Base-by-base conservation (phyloP, 2,113 vertebrate species). In the Lepisosteus osseus region DNA sequence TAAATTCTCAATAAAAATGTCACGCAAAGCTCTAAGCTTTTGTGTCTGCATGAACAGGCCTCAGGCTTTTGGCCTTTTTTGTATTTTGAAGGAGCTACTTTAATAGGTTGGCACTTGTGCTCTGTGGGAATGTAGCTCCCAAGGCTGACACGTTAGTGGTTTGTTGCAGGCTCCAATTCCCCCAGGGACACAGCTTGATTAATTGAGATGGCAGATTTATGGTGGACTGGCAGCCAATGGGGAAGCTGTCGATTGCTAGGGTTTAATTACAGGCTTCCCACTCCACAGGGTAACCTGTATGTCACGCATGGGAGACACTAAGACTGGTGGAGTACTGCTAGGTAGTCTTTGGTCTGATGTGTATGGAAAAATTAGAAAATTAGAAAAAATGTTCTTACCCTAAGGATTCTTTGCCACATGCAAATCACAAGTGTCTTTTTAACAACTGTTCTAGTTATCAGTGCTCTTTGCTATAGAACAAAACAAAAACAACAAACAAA, bases 171-270 rank as follows among this genome's bases (percentile, higher is more conserved):
- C 80, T 82, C 73, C 80, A 73, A 70, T 74, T 77, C 82, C 85
- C 85, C 78, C 70, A 68, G 80, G 87, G 85, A 74, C 72, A 75
- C 76, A 72, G 15, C 75, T 77, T 87, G 80, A 83, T 88, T 82
- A 83, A 87, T 83, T 76, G 65, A 76, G 75, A 80, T 85, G 83
- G 79, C 79, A 86, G 86, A 88, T 86, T 90, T 88, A 91, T 85
- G 83, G 81, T 69, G 70, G 72, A 65, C 74, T 73, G 61, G 70
- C 72, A 85, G 82, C 77, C 75, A 75, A 56, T 75, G 78, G 71
- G 73, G 81, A 86, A 75, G 70, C 11, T 83, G 73, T 61, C 76
- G 59, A 80, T 64, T 68, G 65, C 6, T 54, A 68, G 69, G 29
- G 51, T 61, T 76, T 89, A 86, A 89, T 90, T 90, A 86, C 66